phyloP scores from a whole-genome alignment of 2,888 invertebrate genomes.

The Elysia crispata region DNA sequence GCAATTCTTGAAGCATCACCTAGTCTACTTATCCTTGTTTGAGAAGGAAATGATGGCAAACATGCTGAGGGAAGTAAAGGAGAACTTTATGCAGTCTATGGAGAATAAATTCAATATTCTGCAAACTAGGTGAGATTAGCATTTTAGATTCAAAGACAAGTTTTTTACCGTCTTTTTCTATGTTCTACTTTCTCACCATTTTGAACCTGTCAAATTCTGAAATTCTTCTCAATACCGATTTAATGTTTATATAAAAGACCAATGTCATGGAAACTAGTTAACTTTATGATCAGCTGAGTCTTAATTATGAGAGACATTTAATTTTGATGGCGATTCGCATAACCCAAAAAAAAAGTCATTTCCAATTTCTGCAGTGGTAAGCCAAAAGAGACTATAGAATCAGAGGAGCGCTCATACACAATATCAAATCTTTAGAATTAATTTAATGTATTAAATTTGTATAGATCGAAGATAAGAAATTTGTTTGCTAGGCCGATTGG shows the following conservation, averaged over 20 bases:
- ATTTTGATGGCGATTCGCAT: no score
- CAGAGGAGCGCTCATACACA: no score
- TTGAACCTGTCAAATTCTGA: neutral
- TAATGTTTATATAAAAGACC: neutral
- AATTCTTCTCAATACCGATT: neutral
- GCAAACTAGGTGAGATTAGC: slow-evolving; percentile 61
- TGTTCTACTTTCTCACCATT: neutral
- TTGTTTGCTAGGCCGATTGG: no score
- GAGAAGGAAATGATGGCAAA: slow-evolving; percentile 73
- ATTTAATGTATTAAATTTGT: no score
- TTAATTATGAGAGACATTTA: no score
- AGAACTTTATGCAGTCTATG: slow-evolving; percentile 57
- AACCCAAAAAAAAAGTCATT: no score
- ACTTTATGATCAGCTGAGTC: no score
- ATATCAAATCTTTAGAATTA: no score
- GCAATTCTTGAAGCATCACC: slow-evolving; percentile 46
- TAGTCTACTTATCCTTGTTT: slow-evolving; percentile 68
- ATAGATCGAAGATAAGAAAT: no score
- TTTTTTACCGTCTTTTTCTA: neutral
- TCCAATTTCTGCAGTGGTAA: no score
- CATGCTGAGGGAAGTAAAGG: slow-evolving; percentile 60
- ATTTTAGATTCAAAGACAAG: neutral
- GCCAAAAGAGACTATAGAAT: no score
- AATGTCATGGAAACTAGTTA: no score
- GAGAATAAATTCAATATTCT: slow-evolving; percentile 63